Conservation (phyloP, 2,113 vertebrate genomes). For the Reinhardtius hippoglossoides region DNA sequence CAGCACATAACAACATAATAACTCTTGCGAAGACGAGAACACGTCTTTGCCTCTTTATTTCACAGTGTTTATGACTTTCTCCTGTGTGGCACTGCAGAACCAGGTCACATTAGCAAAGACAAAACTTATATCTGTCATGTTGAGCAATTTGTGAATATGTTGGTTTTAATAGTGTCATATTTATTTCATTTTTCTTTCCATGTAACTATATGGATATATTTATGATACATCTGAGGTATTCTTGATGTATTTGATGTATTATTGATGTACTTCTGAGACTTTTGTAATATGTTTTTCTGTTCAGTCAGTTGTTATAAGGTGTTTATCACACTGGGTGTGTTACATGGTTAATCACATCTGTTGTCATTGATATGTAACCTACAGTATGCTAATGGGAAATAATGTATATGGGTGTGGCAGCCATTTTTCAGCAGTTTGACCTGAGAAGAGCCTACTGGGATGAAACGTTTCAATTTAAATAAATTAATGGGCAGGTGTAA, state of each 20-base stretch:
- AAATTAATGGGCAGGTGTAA: neutral
- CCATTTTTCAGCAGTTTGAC: neutral
- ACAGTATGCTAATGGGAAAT: neutral
- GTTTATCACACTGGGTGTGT: neutral
- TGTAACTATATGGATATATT: too few relatives aligned
- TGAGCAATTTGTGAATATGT: too few relatives aligned
- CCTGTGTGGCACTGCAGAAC: neutral
- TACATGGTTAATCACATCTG: neutral
- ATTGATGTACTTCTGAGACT: too few relatives aligned
- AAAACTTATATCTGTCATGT: too few relatives aligned
- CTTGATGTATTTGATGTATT: neutral
- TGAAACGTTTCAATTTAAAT: neutral
- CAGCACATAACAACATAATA: neutral
- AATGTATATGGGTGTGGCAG: neutral
- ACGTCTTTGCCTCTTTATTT: neutral
- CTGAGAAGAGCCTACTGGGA: neutral
- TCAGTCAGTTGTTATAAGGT: neutral
- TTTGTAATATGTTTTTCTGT: neutral
- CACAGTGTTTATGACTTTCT: neutral
- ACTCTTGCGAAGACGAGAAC: neutral
- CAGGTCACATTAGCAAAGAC: slow-evolving; percentile 2
- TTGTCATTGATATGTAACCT: neutral
- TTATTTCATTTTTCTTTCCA: too few relatives aligned
- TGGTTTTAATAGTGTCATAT: too few relatives aligned
- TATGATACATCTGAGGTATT: neutral